Evolutionary conservation across 2,888 invertebrate genomes (phyloP).

Genomic region (Patella ulyssiponensis): DNA sequence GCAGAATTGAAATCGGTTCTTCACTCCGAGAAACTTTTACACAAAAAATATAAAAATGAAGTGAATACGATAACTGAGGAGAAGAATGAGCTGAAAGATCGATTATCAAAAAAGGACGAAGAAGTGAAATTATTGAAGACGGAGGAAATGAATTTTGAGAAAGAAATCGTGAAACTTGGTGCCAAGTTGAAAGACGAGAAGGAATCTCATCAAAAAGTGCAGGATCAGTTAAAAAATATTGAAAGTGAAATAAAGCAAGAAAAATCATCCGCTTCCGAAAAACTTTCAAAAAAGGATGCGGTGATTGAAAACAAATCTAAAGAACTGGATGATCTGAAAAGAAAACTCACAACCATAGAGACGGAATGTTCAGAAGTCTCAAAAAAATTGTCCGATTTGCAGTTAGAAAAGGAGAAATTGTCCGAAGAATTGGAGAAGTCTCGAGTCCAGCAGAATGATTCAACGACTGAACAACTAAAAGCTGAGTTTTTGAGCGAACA

Average conservation of each 20-base stretch:
- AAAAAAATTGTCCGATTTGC: not conserved
- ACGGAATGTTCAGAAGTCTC: slow-evolving; percentile 10
- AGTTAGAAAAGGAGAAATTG: not conserved
- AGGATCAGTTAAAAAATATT: slow-evolving; percentile 1
- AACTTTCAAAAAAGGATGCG: not conserved
- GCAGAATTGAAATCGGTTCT: slow-evolving; percentile 48
- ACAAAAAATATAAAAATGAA: slow-evolving; percentile 44
- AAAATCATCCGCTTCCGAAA: not conserved
- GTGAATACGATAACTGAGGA: slow-evolving; percentile 18
- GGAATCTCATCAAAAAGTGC: not conserved
- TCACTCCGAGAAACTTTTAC: slow-evolving; percentile 47
- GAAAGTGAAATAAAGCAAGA: not conserved
- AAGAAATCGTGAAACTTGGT: slow-evolving; percentile 26
- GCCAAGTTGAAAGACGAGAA: slow-evolving; percentile 27
- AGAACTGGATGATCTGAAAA: slow-evolving; percentile 19
- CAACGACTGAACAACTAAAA: slow-evolving; percentile 12
- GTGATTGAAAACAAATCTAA: not conserved
- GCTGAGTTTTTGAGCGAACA: slow-evolving; percentile 31
- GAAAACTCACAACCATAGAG: slow-evolving; percentile 15
- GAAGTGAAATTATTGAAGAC: slow-evolving; percentile 31
- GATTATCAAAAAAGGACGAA: slow-evolving; percentile 10
- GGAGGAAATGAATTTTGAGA: slow-evolving; percentile 26
- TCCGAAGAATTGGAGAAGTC: not conserved
- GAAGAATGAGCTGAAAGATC: slow-evolving; percentile 28
- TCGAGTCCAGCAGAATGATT: not conserved